These are phyloP conservation scores for Tinea trinotella DNA, from an alignment of 2,888 invertebrate species.

Conservation along the genomic window DNA sequence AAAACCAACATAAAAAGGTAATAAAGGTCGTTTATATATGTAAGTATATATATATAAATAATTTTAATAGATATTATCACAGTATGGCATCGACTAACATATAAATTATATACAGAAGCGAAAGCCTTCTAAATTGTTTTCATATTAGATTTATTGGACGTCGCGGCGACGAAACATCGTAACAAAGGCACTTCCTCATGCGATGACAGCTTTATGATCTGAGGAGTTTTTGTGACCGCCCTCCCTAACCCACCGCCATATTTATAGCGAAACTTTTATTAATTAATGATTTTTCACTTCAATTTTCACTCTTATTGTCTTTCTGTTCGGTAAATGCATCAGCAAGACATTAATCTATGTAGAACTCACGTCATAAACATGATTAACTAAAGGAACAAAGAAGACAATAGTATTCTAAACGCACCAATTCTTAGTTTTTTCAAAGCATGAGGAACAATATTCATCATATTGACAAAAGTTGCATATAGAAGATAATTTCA, in stretches of 20 bases:
- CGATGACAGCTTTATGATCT: constrained; percentile 69
- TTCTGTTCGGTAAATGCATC: too few species aligned
- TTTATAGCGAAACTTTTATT: constrained; percentile 68
- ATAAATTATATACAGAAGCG: constrained; percentile 1
- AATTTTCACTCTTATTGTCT: not conserved
- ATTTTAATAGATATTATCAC: constrained; percentile 1
- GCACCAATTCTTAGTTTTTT: too few species aligned
- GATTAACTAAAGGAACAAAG: too few species aligned
- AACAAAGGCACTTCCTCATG: constrained; percentile 71
- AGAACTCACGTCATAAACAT: too few species aligned
- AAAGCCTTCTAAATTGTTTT: constrained; percentile 43
- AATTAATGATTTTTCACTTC: constrained; percentile 36
- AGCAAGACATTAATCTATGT: too few species aligned
- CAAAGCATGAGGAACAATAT: too few species aligned
- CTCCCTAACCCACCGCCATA: constrained; percentile 44
- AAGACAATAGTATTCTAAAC: too few species aligned
- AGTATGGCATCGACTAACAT: constrained; percentile 1
- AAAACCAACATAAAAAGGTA: not conserved
- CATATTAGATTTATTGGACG: constrained; percentile 59
- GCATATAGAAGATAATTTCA: too few species aligned
- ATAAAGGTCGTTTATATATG: not conserved
- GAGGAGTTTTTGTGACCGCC: constrained; percentile 71
- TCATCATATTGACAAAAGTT: too few species aligned
- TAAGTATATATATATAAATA: not conserved
- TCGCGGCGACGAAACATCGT: constrained; percentile 42